phyloP scores from a whole-genome alignment of 1,140 invertebrate genomes.

The Meloidogyne hapla region DNA sequence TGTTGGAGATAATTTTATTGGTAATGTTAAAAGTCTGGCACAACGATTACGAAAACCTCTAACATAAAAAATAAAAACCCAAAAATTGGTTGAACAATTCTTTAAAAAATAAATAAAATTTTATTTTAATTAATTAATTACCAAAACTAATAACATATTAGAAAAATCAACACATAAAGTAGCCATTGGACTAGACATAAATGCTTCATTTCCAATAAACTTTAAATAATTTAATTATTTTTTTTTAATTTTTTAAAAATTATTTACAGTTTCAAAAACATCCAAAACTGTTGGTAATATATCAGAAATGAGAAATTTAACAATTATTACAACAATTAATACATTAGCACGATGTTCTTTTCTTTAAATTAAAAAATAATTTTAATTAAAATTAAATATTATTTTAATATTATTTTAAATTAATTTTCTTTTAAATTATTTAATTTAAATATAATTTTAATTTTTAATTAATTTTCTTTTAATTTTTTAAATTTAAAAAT shows the following conservation, averaged over 20 bases:
- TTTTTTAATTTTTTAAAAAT: neutral
- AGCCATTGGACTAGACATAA: slow-evolving; percentile 50
- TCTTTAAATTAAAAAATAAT: slow-evolving; percentile 26
- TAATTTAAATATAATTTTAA: no score
- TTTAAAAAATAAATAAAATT: neutral
- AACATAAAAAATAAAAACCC: slow-evolving; percentile 61
- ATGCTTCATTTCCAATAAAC: slow-evolving; percentile 54
- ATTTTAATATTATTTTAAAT: no score
- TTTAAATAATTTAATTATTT: slow-evolving; percentile 20
- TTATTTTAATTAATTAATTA: neutral
- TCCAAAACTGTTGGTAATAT: slow-evolving; percentile 58
- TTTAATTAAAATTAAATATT: no score
- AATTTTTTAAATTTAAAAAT: no score
- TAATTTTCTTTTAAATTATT: no score
- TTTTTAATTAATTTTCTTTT: no score
- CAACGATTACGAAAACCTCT: slow-evolving; percentile 51
- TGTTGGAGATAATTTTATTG: slow-evolving; percentile 12
- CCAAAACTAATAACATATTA: slow-evolving; percentile 56
- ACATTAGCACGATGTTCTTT: slow-evolving; percentile 61
- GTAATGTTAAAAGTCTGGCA: slow-evolving; percentile 17
- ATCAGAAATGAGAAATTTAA: slow-evolving; percentile 59
- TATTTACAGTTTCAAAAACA: slow-evolving; percentile 57
- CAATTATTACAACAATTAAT: slow-evolving; percentile 57
- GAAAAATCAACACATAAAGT: slow-evolving; percentile 58
- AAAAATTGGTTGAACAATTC: slow-evolving; percentile 62